These are phyloP conservation scores for Thereva nobilitata DNA, from an alignment of 2,888 invertebrate genomes.

Conservation along the genomic window DNA sequence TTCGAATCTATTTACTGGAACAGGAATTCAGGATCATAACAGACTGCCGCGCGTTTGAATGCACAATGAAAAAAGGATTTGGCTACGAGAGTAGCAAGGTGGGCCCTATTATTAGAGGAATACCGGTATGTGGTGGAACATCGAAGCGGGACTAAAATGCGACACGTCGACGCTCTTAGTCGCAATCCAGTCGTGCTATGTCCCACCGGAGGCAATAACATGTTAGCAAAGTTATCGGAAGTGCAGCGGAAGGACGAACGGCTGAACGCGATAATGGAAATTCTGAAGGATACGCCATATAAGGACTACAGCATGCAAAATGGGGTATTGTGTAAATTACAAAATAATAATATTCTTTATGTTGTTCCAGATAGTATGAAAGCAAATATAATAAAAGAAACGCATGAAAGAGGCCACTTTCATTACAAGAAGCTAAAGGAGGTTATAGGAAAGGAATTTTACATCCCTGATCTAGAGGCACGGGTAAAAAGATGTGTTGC, in stretches of 20 bases:
- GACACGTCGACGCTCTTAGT: constrained; percentile 38
- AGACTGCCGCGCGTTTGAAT: constrained; percentile 48
- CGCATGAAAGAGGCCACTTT: too few relatives aligned
- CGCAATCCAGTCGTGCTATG: constrained; percentile 10
- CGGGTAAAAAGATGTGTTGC: constrained; percentile 13
- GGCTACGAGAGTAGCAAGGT: constrained; percentile 43
- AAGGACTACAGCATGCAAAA: not conserved
- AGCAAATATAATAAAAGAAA: not conserved
- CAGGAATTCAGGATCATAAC: constrained; percentile 47
- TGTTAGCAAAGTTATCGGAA: constrained; percentile 15
- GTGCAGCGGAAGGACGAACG: constrained; percentile 36
- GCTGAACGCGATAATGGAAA: constrained; percentile 7
- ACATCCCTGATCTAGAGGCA: constrained; percentile 6
- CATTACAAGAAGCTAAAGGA: constrained; percentile 17
- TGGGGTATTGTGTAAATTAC: not conserved
- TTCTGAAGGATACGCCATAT: constrained; percentile 37
- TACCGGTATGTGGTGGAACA: constrained; percentile 39
- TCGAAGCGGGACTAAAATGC: constrained; percentile 29
- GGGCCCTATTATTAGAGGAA: constrained; percentile 46
- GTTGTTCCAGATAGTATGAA: constrained; percentile 3
- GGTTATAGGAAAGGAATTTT: constrained; percentile 13
- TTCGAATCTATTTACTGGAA: constrained; percentile 48
- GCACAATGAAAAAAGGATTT: constrained; percentile 47
- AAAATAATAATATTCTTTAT: not conserved
- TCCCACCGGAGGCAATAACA: constrained; percentile 9